Conservation (phyloP, 2,888 invertebrate genomes). For the Aproaerema taeniolella region DNA sequence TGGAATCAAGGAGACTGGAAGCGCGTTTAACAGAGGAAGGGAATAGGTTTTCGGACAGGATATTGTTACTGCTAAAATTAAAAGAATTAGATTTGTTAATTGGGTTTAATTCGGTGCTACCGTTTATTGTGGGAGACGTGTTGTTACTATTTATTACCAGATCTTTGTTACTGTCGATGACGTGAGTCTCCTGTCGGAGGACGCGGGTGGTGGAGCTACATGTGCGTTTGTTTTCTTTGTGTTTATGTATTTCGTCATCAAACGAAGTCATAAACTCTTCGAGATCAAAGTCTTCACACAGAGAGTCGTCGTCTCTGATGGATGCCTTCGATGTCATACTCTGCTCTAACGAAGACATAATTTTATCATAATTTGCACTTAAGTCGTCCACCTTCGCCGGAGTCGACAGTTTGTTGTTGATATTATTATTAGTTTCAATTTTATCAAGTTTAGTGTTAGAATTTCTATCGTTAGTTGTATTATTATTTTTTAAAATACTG, state of each 20-base stretch:
- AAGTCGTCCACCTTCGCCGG: conserved; percentile 55
- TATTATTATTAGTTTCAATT: conserved; percentile 39
- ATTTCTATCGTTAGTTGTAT: conserved; percentile 42
- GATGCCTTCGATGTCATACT: conserved; percentile 66
- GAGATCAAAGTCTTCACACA: conserved; percentile 79
- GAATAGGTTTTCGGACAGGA: conserved; percentile 63
- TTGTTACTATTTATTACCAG: conserved; percentile 51
- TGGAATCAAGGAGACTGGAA: conserved; percentile 74
- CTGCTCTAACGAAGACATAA: conserved; percentile 71
- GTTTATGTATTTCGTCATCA: conserved; percentile 77
- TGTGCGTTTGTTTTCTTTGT: conserved; percentile 62
- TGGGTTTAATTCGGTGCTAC: conserved; percentile 52
- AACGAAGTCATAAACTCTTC: conserved; percentile 84
- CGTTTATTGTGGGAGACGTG: conserved; percentile 49
- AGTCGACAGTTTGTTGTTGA: conserved; percentile 37
- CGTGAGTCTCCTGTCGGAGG: conserved; percentile 55
- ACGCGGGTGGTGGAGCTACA: conserved; percentile 70
- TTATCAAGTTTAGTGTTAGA: conserved; percentile 33
- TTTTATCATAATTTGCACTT: conserved; percentile 70
- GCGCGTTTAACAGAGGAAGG: conserved; percentile 75
- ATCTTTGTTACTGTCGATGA: conserved; percentile 47
- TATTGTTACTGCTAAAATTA: conserved; percentile 76
- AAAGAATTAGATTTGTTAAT: conserved; percentile 75
- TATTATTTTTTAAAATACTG: conserved; percentile 28
- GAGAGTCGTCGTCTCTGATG: conserved; percentile 66